phyloP scores from a whole-genome alignment of 1,140 invertebrate genomes.

The Drosophila chauvacae region DNA sequence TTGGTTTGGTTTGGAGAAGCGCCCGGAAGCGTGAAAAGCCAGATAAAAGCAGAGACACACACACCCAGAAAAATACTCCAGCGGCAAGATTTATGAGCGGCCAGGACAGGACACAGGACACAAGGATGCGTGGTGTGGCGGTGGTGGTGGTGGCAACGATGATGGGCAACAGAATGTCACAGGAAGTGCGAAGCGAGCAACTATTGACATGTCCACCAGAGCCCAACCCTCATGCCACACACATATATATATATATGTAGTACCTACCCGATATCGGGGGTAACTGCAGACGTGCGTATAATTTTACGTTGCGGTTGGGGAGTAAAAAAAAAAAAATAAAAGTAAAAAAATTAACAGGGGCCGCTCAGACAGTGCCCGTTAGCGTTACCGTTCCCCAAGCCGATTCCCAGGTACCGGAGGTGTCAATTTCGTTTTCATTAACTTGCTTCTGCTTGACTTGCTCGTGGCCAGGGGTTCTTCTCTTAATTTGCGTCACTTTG shows the following conservation, averaged over 20 bases:
- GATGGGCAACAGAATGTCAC: slow-evolving; percentile 55
- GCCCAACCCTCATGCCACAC: background rate
- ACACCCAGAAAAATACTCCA: slow-evolving; percentile 33
- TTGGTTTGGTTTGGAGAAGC: slow-evolving; percentile 24
- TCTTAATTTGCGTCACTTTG: slow-evolving; percentile 78
- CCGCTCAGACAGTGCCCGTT: slow-evolving; percentile 20
- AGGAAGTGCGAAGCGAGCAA: slow-evolving; percentile 58
- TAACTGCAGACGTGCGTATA: slow-evolving; percentile 80
- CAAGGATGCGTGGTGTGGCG: slow-evolving; percentile 16
- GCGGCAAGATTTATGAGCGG: slow-evolving; percentile 53
- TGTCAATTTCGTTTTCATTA: slow-evolving; percentile 82
- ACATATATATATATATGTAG: slow-evolving; percentile 14
- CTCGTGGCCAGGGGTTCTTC: slow-evolving; percentile 38
- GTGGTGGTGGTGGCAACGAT: slow-evolving; percentile 5
- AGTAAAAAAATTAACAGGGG: slow-evolving; percentile 26
- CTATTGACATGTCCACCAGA: slow-evolving; percentile 70
- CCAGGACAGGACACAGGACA: slow-evolving; percentile 38
- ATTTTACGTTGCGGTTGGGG: slow-evolving; percentile 72
- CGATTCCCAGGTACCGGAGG: slow-evolving; percentile 52
- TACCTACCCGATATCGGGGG: slow-evolving; percentile 20
- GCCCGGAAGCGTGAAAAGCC: slow-evolving; percentile 74
- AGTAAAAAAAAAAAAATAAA: slow-evolving; percentile 1
- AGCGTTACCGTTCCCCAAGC: slow-evolving; percentile 9
- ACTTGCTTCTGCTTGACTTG: slow-evolving; percentile 77
- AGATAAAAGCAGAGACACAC: slow-evolving; percentile 56